Base-by-base conservation (phyloP, 2,888 invertebrate genomes). In the Agrenia bidenticulata region DNA sequence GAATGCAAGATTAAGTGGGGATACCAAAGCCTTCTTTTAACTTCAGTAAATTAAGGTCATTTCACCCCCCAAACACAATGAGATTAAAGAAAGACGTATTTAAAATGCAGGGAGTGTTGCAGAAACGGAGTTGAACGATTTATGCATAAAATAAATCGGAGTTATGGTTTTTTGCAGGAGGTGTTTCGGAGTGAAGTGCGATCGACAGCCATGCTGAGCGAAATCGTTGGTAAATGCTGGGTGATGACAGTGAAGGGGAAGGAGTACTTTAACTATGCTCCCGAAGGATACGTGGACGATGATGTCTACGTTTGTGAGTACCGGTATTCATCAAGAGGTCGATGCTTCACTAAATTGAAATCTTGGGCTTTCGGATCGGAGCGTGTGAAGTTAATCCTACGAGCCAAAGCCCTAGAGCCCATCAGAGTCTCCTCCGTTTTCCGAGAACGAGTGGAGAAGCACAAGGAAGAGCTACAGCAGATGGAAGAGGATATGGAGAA, bases 261-360 rank as follows among this genome's bases (percentile, higher is more conserved):
- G 79, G 95, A 98, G 79, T 98, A 95, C 81, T 92, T 96, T 80
- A 90, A 92, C 79, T 87, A 86, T 80, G 86, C 86, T 73, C 95
- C 97, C 0, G 90, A 92, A 83, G 88, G 89, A 21, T 90, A 92
- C 78, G 85, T 88, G 0, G 94, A 95, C 70, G 92, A 93, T 78
- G 96, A 99, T 81, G 89, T 98, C 1, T 99, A 90, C 78, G 96
- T 98, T 0, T 98, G 98, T 80, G 98, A 99, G 81, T 95, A 93
- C 19, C 86, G 95, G 4, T 99, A 99, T 81, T 90, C 89, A 75
- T 88, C 92, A 0, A 88, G 88, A 77, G 86, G 87, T 41, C 86
- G 94, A 68, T 87, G 88, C 77, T 98, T 98, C 81, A 94, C 94
- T 81, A 97, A 97, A 81, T 93, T 98, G 66, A 93, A 92, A 81